Percentiles rank a stretch among this genome's conserved stretches.
Evolutionary conservation across 1,140 invertebrate species (phyloP).

Genomic region (Lepidotrigona ventralis): DNA sequence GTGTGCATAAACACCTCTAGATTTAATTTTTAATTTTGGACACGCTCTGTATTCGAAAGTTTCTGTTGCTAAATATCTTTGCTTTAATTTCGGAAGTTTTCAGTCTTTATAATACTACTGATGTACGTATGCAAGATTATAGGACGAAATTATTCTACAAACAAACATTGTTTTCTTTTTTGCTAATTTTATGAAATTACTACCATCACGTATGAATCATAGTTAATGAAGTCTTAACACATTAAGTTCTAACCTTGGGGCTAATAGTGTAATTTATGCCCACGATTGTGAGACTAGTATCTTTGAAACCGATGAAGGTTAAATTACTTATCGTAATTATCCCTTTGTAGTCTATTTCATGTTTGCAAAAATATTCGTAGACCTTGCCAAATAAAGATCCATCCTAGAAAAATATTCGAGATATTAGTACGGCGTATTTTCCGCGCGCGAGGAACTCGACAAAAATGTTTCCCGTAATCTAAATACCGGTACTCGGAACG

Average conservation of each 20-base stretch:
- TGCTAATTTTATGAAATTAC: neutral
- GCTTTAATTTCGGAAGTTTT: conserved; percentile 40
- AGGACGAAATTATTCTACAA: neutral
- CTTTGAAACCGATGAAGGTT: conserved; percentile 26
- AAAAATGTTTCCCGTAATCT: conserved; percentile 48
- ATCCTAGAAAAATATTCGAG: too few relatives aligned
- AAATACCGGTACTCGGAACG: conserved; percentile 61
- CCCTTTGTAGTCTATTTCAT: too few relatives aligned
- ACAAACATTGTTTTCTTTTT: conserved; percentile 13
- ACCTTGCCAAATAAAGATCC: too few relatives aligned
- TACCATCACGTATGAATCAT: neutral
- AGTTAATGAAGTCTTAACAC: neutral
- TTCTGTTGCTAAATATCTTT: conserved; percentile 18
- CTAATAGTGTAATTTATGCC: conserved; percentile 1
- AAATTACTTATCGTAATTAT: conserved; percentile 29
- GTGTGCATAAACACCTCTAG: conserved; percentile 25
- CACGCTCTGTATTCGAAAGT: neutral
- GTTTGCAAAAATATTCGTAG: neutral
- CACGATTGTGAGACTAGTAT: conserved; percentile 44
- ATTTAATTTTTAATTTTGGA: conserved; percentile 35
- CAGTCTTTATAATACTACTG: conserved; percentile 9
- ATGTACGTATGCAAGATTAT: neutral
- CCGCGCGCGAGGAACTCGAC: neutral
- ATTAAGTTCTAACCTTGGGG: neutral
- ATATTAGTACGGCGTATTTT: too few relatives aligned